Evolutionary conservation across 2,888 invertebrate genomes (phyloP), one percentile per base, ranked within the genome.

Genomic region (Trypoxylon attenuatum): DNA sequence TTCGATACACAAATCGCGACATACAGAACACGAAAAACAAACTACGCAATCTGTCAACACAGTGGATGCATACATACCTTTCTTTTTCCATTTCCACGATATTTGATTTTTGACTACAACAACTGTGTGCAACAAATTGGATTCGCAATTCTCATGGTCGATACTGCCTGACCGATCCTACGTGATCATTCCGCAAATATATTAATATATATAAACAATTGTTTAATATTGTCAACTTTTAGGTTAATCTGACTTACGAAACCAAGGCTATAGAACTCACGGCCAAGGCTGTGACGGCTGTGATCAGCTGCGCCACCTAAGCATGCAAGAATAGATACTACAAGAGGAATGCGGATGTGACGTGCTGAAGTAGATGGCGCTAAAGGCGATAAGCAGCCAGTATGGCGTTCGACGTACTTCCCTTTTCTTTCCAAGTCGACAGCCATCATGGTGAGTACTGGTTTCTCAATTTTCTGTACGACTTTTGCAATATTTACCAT

Each of bases 381-480:
- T 45, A 22, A 10, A 5, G 10, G 1, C 5, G 8, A 39, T 16
- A 38, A 22, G 2, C 5, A 49, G 16, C 8, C 15, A 15, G 47
- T 1, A 64, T 68, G 64, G 59, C 56, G 25, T 39, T 39, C 6
- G 5, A 2, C 18, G 22, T 4, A 58, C 69, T 82, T 84, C 84
- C 84, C 70, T 78, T 81, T 79, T 82, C 84, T 84, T 85, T 84
- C 73, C 69, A 46, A 74, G 63, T 72, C 60, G 73, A 73, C 71
- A 78, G 81, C 76, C 86, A 87, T 78, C 82, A 88, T 88, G 88
- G 88, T 88, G 79, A 84, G 88, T 85, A 69, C 29, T 51, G 41
- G 21, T 3, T 49, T 23, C 38, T 10, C 13, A 6, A 6, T 8
- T 43, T 50, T 38, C n/a, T n/a, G n/a, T n/a, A 8, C 33, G 1